Base-by-base conservation (phyloP, 2,797 vertebrate species). In the Chromis chromis region DNA sequence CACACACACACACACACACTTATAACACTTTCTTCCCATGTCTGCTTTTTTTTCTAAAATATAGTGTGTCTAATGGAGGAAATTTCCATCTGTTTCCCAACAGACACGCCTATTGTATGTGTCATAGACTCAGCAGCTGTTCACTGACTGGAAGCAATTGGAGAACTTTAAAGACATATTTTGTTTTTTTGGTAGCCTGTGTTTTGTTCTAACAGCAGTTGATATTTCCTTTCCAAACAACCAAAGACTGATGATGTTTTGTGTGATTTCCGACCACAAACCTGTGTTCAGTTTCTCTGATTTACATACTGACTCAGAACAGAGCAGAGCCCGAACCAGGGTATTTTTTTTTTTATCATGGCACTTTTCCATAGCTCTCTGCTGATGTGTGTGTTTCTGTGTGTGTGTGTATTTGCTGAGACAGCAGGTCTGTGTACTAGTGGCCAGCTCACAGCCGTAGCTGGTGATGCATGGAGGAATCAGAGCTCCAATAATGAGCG, bases 401-500 rank as follows among this genome's bases (percentile, higher is more conserved):
- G 42, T 40, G 68, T 40, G 68, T 61, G 44, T 74, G 55, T 81
- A 59, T 82, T 87, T 86, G 91, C 87, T 91, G 88, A 92, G 70
- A 55, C 74, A 83, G 89, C 89, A 88, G 73, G 67, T 87, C 67
- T 83, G 62, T 70, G 74, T 76, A 69, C 75, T 8, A 60, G 81
- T 71, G 81, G 74, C 79, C 70, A 39, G 73, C 64, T 82, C 75
- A 50, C 72, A 76, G 76, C 73, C 65, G 77, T 70, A 49, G 76
- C 81, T 73, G 76, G 83, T 92, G 89, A 91, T 90, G 86, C 89
- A 92, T 91, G 81, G 85, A 85, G 76, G 76, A 88, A 78, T 88
- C 86, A 83, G 81, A 76, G 82, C 80, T 82, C 79, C 88, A 89
- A 83, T 91, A 92, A 91, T 90, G 90, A 90, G 89, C 22, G 55